These are phyloP conservation scores for Glaucidium brasilianum DNA, from an alignment of 2,113 vertebrate genomes.

Conservation along the genomic window DNA sequence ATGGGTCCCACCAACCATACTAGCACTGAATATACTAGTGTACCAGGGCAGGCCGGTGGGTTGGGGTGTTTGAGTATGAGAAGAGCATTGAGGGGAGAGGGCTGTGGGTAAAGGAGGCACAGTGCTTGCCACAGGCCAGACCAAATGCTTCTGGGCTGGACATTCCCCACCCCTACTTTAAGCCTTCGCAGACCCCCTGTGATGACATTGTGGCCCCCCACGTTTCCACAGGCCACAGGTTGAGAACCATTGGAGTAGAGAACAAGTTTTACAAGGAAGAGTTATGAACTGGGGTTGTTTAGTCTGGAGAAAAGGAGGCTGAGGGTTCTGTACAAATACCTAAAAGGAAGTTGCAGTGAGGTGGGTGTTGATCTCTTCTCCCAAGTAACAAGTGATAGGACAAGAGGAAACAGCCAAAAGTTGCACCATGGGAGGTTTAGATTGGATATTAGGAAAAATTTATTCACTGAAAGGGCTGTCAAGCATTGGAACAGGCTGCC, in stretches of 20 bases:
- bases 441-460: not conserved
- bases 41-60: too few species aligned
- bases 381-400: not conserved
- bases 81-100: too few species aligned
- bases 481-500: not conserved
- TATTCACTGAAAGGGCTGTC: not conserved
- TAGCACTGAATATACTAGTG: too few species aligned
- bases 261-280: not conserved
- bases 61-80: too few species aligned
- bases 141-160: too few species aligned
- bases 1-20: too few species aligned
- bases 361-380: not conserved
- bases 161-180: too few species aligned
- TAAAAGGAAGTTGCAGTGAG: not conserved
- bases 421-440: not conserved
- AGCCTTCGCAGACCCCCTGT: too few species aligned
- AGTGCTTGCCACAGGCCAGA: too few species aligned
- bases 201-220: too few species aligned
- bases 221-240: too few species aligned
- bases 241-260: not conserved
- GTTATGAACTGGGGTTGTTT: not conserved
- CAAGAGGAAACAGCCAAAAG: not conserved
- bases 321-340: not conserved
- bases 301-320: not conserved
- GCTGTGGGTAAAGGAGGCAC: too few species aligned